Percentiles rank a stretch among this genome's conserved stretches.
phyloP scores from a whole-genome alignment of 2,113 vertebrate species.

The Micronycteris hirsuta region DNA sequence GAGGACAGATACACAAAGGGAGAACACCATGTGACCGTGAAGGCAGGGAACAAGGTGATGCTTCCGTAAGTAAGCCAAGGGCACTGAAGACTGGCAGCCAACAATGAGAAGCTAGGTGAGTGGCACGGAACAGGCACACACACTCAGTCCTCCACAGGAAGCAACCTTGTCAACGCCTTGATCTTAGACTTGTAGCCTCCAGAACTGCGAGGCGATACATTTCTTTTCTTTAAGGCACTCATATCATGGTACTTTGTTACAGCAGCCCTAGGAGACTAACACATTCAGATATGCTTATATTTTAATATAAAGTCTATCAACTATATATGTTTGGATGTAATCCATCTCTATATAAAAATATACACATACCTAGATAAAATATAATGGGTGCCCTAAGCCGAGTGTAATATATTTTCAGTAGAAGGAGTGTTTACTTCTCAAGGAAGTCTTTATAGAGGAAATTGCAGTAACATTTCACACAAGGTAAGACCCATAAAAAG shows the following conservation, averaged over 20 bases:
- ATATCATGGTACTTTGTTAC: not conserved
- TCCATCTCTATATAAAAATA: not conserved
- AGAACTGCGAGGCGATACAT: not conserved
- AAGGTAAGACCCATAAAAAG: not conserved
- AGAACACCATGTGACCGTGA: not conserved
- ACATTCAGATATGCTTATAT: not conserved
- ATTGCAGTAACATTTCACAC: not conserved
- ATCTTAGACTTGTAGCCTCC: not conserved
- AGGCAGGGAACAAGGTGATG: not conserved
- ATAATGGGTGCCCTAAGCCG: not conserved
- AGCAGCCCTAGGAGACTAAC: not conserved
- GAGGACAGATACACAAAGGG: not conserved
- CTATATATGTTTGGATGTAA: not conserved
- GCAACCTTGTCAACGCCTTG: not conserved
- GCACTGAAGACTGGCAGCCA: not conserved
- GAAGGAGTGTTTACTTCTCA: not conserved
- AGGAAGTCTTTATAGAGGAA: not conserved
- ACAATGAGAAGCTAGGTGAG: not conserved
- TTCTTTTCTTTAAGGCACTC: not conserved
- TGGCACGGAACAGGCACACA: not conserved
- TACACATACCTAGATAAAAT: not conserved
- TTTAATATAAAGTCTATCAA: not conserved
- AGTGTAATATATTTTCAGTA: not conserved
- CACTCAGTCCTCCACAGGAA: not conserved
- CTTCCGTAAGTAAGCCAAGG: not conserved